Percentiles rank a stretch among this genome's conserved stretches.
These are phyloP conservation scores for Centruroides sculpturatus DNA, from an alignment of 1,140 invertebrate species.

Conservation along the genomic window DNA sequence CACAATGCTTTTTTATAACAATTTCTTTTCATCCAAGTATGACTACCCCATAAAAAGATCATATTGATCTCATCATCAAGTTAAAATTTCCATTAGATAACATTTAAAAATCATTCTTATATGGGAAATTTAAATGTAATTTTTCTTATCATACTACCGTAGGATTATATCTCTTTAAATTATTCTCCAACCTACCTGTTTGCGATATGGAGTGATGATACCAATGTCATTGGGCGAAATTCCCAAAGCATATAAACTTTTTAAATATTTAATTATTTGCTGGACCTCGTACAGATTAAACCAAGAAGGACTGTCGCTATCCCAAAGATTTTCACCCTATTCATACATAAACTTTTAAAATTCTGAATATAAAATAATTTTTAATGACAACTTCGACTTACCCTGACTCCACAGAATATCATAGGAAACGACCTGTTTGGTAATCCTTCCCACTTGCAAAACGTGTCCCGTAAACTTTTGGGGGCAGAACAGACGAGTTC, in stretches of 20 bases:
- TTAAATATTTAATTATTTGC: slow-evolving; percentile 32
- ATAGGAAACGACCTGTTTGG: slow-evolving; percentile 45
- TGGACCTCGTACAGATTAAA: slow-evolving; percentile 74
- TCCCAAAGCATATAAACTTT: slow-evolving; percentile 44
- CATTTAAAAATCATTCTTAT: too few relatives aligned
- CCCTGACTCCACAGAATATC: slow-evolving; percentile 63
- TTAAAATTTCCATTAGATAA: too few relatives aligned
- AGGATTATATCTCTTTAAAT: too few relatives aligned
- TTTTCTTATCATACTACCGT: too few relatives aligned
- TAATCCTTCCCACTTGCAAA: slow-evolving; percentile 24
- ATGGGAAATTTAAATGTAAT: too few relatives aligned
- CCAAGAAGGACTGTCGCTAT: slow-evolving; percentile 67
- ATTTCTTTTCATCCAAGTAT: too few relatives aligned
- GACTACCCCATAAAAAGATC: too few relatives aligned
- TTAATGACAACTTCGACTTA: slow-evolving; percentile 7
- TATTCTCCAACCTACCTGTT: slow-evolving; percentile 47
- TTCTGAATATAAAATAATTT: too few relatives aligned
- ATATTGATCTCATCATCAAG: too few relatives aligned
- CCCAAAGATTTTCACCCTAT: slow-evolving; percentile 52
- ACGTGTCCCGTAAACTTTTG: slow-evolving; percentile 22
- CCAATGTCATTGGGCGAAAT: slow-evolving; percentile 59
- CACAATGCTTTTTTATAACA: too few relatives aligned
- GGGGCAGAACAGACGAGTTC: slow-evolving; percentile 34
- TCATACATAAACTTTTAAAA: too few relatives aligned
- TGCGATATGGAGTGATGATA: slow-evolving; percentile 82